phyloP scores from a whole-genome alignment of 2,888 invertebrate species.

The Megastigmus dorsalis region DNA sequence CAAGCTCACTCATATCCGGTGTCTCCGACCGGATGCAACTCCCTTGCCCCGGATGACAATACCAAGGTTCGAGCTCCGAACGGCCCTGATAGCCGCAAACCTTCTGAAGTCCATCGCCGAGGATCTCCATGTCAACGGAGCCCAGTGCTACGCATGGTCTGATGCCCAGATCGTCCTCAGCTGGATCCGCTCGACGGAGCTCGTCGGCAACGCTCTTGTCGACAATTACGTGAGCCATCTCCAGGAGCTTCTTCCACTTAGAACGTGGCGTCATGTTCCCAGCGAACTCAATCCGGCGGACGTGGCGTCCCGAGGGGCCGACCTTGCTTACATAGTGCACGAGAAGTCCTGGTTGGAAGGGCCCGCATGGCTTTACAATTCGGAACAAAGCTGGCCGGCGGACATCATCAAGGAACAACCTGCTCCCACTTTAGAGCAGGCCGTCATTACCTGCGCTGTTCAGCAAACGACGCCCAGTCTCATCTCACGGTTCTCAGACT shows the following conservation, averaged over 20 bases:
- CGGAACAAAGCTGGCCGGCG: too few relatives aligned
- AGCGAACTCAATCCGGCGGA: too few relatives aligned
- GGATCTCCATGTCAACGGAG: neutral
- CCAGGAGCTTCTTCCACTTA: neutral
- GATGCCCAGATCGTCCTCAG: neutral
- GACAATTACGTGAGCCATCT: conserved; percentile 13
- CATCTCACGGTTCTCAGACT: too few relatives aligned
- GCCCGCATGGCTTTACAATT: too few relatives aligned
- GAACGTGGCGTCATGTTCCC: too few relatives aligned
- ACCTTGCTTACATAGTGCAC: too few relatives aligned
- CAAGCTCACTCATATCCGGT: neutral
- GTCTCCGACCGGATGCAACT: neutral
- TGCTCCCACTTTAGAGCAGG: too few relatives aligned
- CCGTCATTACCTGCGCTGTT: too few relatives aligned
- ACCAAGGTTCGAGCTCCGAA: conserved; percentile 4
- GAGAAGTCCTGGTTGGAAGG: too few relatives aligned
- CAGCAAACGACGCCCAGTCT: too few relatives aligned
- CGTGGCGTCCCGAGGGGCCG: too few relatives aligned
- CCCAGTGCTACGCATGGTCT: neutral
- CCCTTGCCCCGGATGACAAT: conserved; percentile 8
- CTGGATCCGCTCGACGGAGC: neutral
- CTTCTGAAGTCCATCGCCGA: neutral
- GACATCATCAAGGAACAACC: too few relatives aligned
- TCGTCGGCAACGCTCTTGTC: neutral
- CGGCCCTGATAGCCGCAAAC: neutral